These are phyloP conservation scores for Scopus umbretta DNA, from an alignment of 2,113 vertebrate species.

Conservation along the genomic window DNA sequence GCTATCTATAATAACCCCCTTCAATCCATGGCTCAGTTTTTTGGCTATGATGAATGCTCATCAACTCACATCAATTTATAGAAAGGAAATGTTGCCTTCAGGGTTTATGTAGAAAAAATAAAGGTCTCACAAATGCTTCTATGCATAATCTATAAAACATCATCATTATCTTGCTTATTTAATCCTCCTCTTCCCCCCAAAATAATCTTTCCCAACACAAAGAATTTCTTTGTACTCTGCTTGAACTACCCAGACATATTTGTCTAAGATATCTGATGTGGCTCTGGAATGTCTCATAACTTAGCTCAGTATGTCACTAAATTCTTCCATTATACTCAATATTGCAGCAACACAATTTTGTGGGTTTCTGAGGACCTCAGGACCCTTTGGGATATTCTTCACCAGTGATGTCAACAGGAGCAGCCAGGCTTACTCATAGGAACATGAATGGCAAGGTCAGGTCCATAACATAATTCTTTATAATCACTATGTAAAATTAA, in stretches of 20 bases:
- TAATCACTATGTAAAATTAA: neutral
- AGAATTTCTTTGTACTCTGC: neutral
- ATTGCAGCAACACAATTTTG: neutral
- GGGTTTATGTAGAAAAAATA: neutral
- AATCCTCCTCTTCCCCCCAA: neutral
- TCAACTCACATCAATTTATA: neutral
- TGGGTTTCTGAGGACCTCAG: neutral
- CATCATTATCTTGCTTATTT: neutral
- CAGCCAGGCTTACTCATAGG: neutral
- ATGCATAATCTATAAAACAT: neutral
- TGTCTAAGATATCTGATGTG: neutral
- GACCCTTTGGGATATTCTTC: neutral
- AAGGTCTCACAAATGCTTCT: neutral
- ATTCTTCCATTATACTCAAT: neutral
- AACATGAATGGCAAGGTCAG: neutral
- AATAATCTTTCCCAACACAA: neutral
- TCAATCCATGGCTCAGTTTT: neutral
- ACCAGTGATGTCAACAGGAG: neutral
- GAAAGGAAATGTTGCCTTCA: neutral
- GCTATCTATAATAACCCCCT: neutral
- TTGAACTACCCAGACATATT: neutral
- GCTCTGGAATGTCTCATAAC: constrained; percentile 29
- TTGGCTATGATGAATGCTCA: neutral
- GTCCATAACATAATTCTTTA: neutral
- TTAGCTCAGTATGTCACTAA: constrained; percentile 9